phyloP scores from a whole-genome alignment of 2,797 vertebrate species.

The Chiroxiphia lanceolata region DNA sequence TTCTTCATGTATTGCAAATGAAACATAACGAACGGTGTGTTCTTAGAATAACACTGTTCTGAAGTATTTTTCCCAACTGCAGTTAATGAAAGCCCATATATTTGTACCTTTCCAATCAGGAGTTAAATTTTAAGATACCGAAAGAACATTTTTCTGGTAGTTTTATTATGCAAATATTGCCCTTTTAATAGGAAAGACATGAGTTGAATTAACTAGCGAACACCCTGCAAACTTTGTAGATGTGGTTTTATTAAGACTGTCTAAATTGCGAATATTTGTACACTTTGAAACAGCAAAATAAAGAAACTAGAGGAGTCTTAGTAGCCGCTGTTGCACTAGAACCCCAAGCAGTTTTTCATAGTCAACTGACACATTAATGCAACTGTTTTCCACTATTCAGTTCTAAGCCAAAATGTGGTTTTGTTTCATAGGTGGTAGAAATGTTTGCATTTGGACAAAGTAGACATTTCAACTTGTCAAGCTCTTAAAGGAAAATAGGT shows the following conservation, averaged over 20 bases:
- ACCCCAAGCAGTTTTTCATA: constrained; percentile 28
- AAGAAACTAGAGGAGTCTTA: constrained; percentile 44
- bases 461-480: constrained; percentile 19
- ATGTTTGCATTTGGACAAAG: constrained; percentile 13
- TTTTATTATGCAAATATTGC: constrained; percentile 29
- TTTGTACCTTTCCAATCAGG: background rate
- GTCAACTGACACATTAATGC: background rate
- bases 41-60: background rate
- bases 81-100: background rate
- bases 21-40: background rate
- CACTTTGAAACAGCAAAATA: constrained; percentile 3
- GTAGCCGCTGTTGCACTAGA: constrained; percentile 54
- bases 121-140: constrained; percentile 7
- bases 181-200: background rate
- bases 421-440: constrained; percentile 38
- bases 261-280: constrained; percentile 31
- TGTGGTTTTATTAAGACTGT: constrained; percentile 29
- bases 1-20: constrained; percentile 5
- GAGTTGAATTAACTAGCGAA: background rate
- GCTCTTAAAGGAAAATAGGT: constrained; percentile 35
- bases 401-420: constrained; percentile 45
- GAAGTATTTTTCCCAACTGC: background rate
- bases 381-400: constrained; percentile 8
- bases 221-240: constrained; percentile 16
- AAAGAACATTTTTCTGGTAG: constrained; percentile 4